Conservation (phyloP, 2,888 invertebrate species). For the Tipula lateralis region DNA sequence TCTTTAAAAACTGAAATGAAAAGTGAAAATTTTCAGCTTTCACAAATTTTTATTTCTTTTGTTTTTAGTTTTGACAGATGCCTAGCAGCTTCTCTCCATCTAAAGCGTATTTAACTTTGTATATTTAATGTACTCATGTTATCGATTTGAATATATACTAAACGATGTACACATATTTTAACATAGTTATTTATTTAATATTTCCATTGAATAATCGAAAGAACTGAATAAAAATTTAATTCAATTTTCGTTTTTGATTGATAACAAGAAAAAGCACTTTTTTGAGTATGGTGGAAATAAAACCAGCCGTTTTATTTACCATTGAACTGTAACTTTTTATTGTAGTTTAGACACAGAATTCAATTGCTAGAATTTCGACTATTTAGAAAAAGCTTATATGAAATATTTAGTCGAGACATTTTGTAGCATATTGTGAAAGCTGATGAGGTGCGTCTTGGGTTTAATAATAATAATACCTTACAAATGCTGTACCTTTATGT, state of each 20-base stretch:
- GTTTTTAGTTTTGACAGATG: conserved; percentile 1
- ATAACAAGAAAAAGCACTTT: neutral
- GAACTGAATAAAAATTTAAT: neutral
- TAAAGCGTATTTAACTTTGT: neutral
- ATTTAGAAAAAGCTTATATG: neutral
- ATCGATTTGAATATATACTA: neutral
- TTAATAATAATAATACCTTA: too few relatives aligned
- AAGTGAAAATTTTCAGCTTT: neutral
- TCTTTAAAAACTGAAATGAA: neutral
- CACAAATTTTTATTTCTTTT: neutral
- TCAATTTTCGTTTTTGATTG: neutral
- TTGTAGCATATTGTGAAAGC: too few relatives aligned
- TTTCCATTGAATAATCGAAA: neutral
- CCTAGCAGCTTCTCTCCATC: neutral
- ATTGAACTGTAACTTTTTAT: neutral
- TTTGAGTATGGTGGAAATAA: neutral
- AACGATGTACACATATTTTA: neutral
- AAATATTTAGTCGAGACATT: neutral
- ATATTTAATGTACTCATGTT: neutral
- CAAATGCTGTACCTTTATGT: too few relatives aligned
- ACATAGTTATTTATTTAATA: neutral
- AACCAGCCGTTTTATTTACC: neutral
- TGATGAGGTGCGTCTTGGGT: too few relatives aligned
- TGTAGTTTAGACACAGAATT: neutral
- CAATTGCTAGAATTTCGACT: neutral